phyloP scores from a whole-genome alignment of 2,113 vertebrate species.

The Esox niger region DNA sequence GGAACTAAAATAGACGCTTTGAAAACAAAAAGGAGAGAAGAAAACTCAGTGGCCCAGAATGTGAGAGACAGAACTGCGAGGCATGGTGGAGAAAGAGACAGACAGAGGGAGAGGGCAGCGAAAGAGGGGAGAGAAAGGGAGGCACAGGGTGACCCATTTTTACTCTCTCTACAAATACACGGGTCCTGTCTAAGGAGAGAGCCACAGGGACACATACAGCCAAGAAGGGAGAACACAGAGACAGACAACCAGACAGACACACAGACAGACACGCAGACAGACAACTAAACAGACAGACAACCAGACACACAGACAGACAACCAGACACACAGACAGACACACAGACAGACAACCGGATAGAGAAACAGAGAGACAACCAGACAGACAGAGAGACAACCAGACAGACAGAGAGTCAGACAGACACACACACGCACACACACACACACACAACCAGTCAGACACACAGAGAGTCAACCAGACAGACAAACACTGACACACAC shows the following conservation, averaged over 20 bases:
- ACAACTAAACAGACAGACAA: background rate
- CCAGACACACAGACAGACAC: background rate
- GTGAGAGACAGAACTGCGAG: conserved; percentile 28
- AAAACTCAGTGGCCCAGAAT: conserved; percentile 4
- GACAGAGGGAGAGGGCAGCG: conserved; percentile 3
- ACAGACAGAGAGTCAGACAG: background rate
- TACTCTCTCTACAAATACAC: conserved; percentile 10
- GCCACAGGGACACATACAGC: conserved; percentile 5
- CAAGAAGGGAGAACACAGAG: conserved; percentile 18
- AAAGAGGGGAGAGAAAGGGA: background rate
- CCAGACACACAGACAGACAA: background rate
- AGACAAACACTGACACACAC: conserved; percentile 14
- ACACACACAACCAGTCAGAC: background rate
- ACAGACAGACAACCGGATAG: background rate
- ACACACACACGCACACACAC: too few relatives aligned
- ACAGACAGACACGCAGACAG: conserved; percentile 2
- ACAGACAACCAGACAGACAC: background rate
- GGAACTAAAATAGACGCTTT: conserved; percentile 11
- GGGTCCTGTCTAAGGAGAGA: conserved; percentile 13
- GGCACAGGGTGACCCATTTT: conserved; percentile 47
- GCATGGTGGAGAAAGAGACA: background rate
- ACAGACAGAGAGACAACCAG: conserved; percentile 20
- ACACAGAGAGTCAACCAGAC: background rate
- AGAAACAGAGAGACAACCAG: conserved; percentile 5
- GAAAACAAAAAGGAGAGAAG: background rate